Evolutionary conservation across 2,797 vertebrate genomes (phyloP).

Genomic region (Poeciliopsis turneri): DNA sequence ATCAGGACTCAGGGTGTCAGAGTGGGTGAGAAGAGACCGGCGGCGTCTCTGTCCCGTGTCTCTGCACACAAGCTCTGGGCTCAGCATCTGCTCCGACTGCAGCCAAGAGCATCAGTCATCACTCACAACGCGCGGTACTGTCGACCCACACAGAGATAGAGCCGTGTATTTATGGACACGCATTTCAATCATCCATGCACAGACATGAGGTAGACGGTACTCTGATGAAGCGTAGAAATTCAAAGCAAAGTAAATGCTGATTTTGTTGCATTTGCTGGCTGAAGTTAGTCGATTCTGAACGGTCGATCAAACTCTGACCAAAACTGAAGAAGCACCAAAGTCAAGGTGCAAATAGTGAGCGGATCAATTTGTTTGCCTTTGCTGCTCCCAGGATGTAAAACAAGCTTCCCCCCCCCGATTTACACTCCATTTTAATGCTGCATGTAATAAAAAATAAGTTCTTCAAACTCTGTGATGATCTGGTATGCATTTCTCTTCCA

Average conservation of each 20-base stretch:
- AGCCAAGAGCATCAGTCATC: conserved; percentile 44
- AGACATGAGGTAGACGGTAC: neutral
- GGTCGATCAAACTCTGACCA: neutral
- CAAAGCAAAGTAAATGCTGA: neutral
- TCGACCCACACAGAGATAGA: conserved; percentile 41
- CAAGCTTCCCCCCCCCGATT: neutral
- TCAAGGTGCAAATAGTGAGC: neutral
- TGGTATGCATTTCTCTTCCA: neutral
- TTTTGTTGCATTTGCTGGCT: neutral
- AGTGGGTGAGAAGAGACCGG: conserved; percentile 71
- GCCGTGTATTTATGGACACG: neutral
- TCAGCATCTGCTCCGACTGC: conserved; percentile 57
- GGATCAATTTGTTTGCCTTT: neutral
- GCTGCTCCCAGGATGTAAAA: neutral
- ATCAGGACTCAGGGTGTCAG: conserved; percentile 53
- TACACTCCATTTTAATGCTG: neutral
- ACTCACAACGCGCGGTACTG: conserved; percentile 37
- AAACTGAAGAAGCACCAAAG: neutral
- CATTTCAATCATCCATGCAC: neutral
- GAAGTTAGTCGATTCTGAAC: neutral
- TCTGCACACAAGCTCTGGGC: conserved; percentile 48
- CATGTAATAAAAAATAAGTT: neutral
- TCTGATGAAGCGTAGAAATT: neutral
- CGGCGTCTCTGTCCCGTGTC: conserved; percentile 63
- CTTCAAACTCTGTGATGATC: neutral